Evolutionary conservation across 2,113 vertebrate genomes (phyloP), one percentile per base, ranked within the genome.

Genomic region (Euleptes europaea): DNA sequence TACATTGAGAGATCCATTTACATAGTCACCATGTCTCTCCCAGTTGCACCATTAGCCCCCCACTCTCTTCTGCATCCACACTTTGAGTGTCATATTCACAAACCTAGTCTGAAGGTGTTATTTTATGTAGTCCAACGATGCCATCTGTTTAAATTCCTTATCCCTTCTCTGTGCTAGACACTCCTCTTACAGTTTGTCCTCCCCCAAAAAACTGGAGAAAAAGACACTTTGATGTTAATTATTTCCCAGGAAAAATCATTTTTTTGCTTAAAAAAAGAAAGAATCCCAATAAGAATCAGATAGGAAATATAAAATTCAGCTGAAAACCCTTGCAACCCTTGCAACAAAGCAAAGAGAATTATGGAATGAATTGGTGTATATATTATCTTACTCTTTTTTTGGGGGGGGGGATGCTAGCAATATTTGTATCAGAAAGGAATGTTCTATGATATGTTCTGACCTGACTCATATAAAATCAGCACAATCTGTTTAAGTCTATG

Each of bases 81-180:
- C 85, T 82, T 82, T 69, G 40, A 63, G 23, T 70, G 42, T 86
- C 49, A 31, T n/a, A 75, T 67, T 49, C 71, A 69, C 60, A 82
- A 38, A 71, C 54, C 11, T 38, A 60, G 51, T 76, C 44, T 60
- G 79, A 86, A 81, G 67, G 31, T 44, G 28, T 63, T 74, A 51
- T 84, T 35, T 60, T 77, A 69, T 47, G 47, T 77, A 47, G 38
- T 78, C 40, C 51, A 75, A 44, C 4, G 23, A 77, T 63, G 49
- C 40, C 65, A 82, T 71, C 79, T 77, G 66, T 80, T 85, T 80
- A 44, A 71, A 72, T 76, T 63, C 51, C 47, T 81, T 63, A 69
- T 60, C 11, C 33, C 33, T 9, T 77, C 35, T 15, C 38, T 82
- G 14, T 33, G 2, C 17, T 51, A n/a, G 73, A 65, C 23, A 12